Conservation (phyloP, 2,797 vertebrate genomes). For the Lacerta agilis region DNA sequence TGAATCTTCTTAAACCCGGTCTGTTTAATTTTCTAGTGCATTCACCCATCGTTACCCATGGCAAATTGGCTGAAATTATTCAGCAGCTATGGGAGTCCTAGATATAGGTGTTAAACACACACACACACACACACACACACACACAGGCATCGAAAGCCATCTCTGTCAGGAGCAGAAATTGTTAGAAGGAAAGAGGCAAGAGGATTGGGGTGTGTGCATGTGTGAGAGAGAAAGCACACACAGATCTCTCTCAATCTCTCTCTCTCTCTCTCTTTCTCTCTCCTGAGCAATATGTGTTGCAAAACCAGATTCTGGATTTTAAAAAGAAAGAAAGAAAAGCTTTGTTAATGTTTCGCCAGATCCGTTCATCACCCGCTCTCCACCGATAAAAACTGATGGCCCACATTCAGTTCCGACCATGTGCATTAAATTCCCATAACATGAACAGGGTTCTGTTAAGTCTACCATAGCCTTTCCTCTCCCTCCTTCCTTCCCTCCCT, state of each 20-base stretch:
- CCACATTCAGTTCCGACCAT: conserved; percentile 70
- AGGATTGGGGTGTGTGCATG: no score
- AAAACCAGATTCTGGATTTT: background rate
- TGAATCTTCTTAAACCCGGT: conserved; percentile 60
- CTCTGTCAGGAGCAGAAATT: conserved; percentile 5
- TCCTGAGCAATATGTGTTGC: background rate
- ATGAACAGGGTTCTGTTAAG: conserved; percentile 58
- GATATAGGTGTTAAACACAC: conserved; percentile 43
- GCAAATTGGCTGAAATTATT: conserved; percentile 60
- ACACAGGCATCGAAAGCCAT: conserved; percentile 19
- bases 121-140: background rate
- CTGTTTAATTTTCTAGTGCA: conserved; percentile 63
- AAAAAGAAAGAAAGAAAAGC: background rate
- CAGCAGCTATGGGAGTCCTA: conserved; percentile 57
- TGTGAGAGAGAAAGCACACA: no score
- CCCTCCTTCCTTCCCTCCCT: background rate
- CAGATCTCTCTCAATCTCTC: no score
- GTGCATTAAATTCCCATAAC: conserved; percentile 73
- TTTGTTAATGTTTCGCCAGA: conserved; percentile 65
- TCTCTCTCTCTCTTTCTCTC: no score
- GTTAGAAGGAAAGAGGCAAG: conserved; percentile 9
- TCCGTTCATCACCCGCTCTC: conserved; percentile 62
- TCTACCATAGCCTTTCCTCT: conserved; percentile 54
- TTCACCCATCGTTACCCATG: conserved; percentile 56
- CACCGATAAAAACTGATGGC: conserved; percentile 71